Evolutionary conservation across 2,797 vertebrate species (phyloP).

Genomic region (Tapirus indicus): DNA sequence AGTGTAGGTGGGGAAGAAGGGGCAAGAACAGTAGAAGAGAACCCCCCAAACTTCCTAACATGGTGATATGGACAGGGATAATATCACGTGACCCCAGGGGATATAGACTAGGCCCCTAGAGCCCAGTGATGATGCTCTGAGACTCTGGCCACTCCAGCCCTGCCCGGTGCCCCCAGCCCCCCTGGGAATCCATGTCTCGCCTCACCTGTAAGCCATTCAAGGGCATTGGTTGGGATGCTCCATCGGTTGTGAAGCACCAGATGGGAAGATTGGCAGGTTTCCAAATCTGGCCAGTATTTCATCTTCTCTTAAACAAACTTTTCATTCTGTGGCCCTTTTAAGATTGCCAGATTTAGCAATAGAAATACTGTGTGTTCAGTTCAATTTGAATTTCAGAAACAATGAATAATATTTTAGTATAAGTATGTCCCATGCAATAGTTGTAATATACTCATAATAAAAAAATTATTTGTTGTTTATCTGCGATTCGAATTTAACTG

Average conservation of each 20-base stretch:
- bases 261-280: background rate
- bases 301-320: conserved; percentile 17
- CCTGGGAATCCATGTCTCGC: background rate
- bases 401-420: background rate
- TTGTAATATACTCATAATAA: background rate
- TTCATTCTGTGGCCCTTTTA: background rate
- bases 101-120: background rate
- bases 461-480: background rate
- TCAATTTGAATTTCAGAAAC: conserved; percentile 18
- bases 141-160: background rate
- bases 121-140: background rate
- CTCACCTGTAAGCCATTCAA: background rate
- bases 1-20: background rate
- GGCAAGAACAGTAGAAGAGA: background rate
- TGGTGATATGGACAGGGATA: background rate
- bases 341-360: background rate
- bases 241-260: background rate
- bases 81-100: background rate
- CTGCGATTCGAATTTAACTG: background rate
- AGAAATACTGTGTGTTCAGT: background rate
- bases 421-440: background rate
- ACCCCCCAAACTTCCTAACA: background rate
- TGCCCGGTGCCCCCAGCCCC: background rate
- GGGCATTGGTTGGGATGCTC: background rate
- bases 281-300: background rate